Conservation (phyloP, 1,140 invertebrate species). For the Macrocentrus cingulum region DNA sequence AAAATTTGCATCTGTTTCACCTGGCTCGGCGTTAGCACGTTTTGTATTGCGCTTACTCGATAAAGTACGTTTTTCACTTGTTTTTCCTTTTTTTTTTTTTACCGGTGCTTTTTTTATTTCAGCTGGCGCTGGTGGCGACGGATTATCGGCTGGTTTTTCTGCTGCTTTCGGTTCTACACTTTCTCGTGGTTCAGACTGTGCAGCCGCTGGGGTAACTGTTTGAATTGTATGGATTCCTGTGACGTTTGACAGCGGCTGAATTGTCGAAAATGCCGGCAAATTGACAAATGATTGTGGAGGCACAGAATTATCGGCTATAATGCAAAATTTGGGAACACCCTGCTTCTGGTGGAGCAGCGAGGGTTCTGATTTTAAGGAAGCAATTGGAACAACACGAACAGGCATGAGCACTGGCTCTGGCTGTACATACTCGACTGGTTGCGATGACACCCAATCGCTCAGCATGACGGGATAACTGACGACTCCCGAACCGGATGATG, state of each 20-base stretch:
- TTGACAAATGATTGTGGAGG: slow-evolving; percentile 3
- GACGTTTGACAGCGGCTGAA: too few relatives aligned
- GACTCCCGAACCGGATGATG: too few relatives aligned
- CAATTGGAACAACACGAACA: slow-evolving; percentile 49
- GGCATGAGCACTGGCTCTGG: slow-evolving; percentile 41
- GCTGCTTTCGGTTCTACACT: too few relatives aligned
- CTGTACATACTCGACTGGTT: slow-evolving; percentile 28
- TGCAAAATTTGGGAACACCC: slow-evolving; percentile 52
- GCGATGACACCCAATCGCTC: slow-evolving; percentile 39
- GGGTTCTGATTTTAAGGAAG: slow-evolving; percentile 47
- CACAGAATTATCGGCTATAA: slow-evolving; percentile 41
- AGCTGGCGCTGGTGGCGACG: too few relatives aligned
- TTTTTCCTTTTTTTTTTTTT: too few relatives aligned
- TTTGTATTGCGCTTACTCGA: too few relatives aligned
- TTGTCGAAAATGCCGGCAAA: not conserved
- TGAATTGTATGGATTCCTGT: not conserved
- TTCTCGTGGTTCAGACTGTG: not conserved
- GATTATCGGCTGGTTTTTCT: too few relatives aligned
- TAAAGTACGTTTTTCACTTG: too few relatives aligned
- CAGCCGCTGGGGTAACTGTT: not conserved
- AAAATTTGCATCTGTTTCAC: not conserved
- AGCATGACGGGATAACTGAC: slow-evolving; percentile 31
- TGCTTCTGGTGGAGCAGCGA: slow-evolving; percentile 49
- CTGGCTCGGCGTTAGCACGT: too few relatives aligned
- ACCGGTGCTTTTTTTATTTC: too few relatives aligned